A percentile compares a stretch with the other conserved stretches of the same genome.
Conservation (phyloP, 2,888 invertebrate genomes). For the Andrena trimmerana region DNA sequence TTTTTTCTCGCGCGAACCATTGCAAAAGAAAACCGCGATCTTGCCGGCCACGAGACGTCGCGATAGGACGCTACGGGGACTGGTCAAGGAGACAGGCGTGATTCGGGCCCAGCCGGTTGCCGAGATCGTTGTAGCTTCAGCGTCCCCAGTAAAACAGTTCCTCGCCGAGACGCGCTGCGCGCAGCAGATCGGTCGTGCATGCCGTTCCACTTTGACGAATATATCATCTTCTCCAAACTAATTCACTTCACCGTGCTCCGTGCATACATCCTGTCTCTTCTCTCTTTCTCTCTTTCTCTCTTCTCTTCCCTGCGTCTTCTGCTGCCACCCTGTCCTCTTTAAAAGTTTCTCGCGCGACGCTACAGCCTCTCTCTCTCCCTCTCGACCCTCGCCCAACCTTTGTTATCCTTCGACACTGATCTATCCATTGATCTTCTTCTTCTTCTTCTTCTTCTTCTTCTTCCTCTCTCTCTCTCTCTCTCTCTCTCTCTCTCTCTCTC, state of each 20-base stretch:
- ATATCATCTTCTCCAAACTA: constrained; percentile 57
- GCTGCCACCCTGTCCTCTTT: background rate
- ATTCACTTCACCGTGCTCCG: constrained; percentile 52
- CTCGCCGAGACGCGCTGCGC: constrained; percentile 40
- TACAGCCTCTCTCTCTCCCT: constrained; percentile 3
- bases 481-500: background rate
- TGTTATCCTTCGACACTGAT: background rate
- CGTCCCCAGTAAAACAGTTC: constrained; percentile 21
- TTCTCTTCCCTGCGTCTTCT: constrained; percentile 18
- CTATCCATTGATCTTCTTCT: constrained; percentile 1
- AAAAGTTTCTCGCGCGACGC: constrained; percentile 7
- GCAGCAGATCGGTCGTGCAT: constrained; percentile 63
- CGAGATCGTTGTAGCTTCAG: constrained; percentile 46
- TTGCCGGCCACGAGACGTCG: background rate
- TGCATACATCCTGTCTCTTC: constrained; percentile 38
- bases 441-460: constrained; percentile 3
- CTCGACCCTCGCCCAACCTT: background rate
- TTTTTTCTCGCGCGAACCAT: background rate
- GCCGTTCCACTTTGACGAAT: constrained; percentile 58
- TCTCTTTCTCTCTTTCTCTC: constrained; percentile 83
- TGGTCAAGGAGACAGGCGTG: constrained; percentile 3
- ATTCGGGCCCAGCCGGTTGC: constrained; percentile 23
- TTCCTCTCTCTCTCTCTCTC: background rate
- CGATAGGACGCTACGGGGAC: background rate
- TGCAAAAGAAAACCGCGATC: background rate